Evolutionary conservation across 2,797 vertebrate genomes (phyloP), one percentile per base, ranked within the genome.

Genomic region (Pseudochaenichthys georgianus): DNA sequence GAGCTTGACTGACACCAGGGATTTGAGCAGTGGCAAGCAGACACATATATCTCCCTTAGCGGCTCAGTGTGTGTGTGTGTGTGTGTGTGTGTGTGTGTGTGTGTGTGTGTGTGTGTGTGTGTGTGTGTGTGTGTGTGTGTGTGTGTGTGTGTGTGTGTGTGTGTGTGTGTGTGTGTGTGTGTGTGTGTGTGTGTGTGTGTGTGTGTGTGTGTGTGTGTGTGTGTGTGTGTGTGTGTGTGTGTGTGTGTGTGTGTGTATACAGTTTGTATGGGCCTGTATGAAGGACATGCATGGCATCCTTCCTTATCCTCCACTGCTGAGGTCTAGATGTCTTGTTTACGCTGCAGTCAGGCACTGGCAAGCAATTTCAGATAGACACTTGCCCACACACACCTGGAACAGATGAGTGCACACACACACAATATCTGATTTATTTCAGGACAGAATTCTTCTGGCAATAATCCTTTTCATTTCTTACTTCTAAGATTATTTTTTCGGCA

Each of bases 251-350:
- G n/a, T 19, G 1, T 19, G 1, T 19, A 48, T 17, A 23, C 61
- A 11, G 45, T 85, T 78, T 82, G 72, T 75, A 73, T 70, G 47
- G 48, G 53, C 64, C 57, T 60, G 63, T 45, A 67, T 75, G 73
- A 80, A 86, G 83, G 89, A 91, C 91, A 88, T 85, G 90, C 92
- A 87, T 87, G 87, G 77, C 80, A 82, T 77, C 92, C 86, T 89
- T 84, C 88, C 91, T 94, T 92, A 94, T 94, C 92, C 92, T 77
- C 73, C 41, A 43, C 83, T 41, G 78, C 84, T 58, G 64, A 73
- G 88, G 84, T 91, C 85, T 92, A 85, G 89, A 92, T 91, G 91
- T 93, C 93, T 93, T 93, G 92, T 94, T 95, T 93, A 93, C 80
- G 62, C 82, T 90, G 88, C 53, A 67, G 85, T 66, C 55, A 60